phyloP scores from a whole-genome alignment of 2,113 vertebrate species.

The Corvus moneduloides region DNA sequence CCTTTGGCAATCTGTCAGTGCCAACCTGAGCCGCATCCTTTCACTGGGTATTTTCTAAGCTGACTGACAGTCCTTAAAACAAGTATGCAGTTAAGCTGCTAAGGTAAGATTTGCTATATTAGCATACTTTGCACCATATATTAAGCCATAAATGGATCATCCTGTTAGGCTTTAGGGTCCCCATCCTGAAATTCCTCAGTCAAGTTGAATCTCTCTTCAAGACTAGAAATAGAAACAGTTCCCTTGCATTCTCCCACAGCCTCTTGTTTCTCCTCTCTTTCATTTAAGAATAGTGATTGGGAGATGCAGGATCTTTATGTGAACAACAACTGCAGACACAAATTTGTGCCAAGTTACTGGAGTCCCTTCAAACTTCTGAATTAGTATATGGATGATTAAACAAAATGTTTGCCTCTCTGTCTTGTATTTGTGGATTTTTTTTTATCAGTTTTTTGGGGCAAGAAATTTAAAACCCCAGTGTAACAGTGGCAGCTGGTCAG shows the following conservation, averaged over 20 bases:
- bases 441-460: background rate
- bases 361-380: conserved; percentile 38
- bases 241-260: background rate
- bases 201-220: background rate
- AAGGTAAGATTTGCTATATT: conserved; percentile 83
- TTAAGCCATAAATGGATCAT: conserved; percentile 61
- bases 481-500: background rate
- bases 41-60: conserved; percentile 79
- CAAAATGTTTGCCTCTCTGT: background rate
- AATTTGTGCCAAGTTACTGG: background rate
- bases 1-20: conserved; percentile 73
- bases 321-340: background rate
- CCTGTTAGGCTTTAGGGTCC: conserved; percentile 33
- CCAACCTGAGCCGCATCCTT: conserved; percentile 69
- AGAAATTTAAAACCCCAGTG: background rate
- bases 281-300: background rate
- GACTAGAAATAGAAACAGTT: background rate
- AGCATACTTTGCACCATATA: conserved; percentile 39
- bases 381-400: conserved; percentile 7
- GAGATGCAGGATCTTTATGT: background rate
- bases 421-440: background rate
- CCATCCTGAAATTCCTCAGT: conserved; percentile 10
- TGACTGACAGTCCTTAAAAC: conserved; percentile 85
- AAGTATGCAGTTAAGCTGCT: conserved; percentile 97
- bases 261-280: background rate